phyloP scores from a whole-genome alignment of 2,888 invertebrate species.

The Aphodius sticticus region DNA sequence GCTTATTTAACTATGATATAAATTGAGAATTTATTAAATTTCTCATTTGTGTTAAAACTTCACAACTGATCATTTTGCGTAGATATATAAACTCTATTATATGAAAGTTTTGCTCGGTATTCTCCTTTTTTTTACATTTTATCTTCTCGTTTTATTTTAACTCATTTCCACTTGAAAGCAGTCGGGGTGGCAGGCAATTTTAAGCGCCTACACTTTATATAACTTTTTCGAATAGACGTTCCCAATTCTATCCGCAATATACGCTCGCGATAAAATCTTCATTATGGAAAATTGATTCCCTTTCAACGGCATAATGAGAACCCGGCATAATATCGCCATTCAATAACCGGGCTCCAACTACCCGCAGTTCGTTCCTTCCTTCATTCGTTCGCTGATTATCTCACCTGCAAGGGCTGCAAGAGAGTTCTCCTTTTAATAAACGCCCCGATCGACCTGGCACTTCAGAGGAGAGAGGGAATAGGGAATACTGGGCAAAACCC shows the following conservation, averaged over 20 bases:
- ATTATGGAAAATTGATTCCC: background rate
- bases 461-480: background rate
- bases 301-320: background rate
- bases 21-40: too few species aligned
- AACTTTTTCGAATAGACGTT: background rate
- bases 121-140: too few species aligned
- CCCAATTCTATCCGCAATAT: background rate
- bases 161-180: too few species aligned
- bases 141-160: too few species aligned
- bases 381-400: conserved; percentile 16
- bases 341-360: background rate
- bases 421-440: background rate
- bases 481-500: background rate
- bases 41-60: too few species aligned
- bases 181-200: background rate
- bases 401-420: background rate
- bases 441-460: background rate
- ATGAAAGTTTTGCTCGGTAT: too few species aligned
- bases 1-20: too few species aligned
- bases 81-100: too few species aligned
- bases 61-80: too few species aligned
- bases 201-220: background rate
- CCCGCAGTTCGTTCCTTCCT: background rate
- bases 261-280: background rate
- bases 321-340: background rate